Evolutionary conservation across 2,888 invertebrate species (phyloP).

Genomic region (Diogma glabrata): DNA sequence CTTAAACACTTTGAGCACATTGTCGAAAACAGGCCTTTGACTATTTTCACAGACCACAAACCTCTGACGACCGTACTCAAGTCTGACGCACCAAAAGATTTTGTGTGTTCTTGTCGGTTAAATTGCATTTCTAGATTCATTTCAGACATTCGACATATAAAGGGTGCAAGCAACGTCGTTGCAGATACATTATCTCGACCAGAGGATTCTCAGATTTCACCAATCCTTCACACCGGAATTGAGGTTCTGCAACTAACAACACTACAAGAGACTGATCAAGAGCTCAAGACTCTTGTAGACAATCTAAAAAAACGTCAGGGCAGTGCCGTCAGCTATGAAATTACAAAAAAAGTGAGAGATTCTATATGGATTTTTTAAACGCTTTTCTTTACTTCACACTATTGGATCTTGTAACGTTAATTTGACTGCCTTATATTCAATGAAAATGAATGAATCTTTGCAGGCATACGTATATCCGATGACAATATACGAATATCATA

Average conservation of each 20-base stretch:
- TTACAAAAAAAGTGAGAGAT: no score
- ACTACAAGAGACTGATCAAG: not conserved
- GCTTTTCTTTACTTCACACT: no score
- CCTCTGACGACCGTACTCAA: not conserved
- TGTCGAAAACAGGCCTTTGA: not conserved
- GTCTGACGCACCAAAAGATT: no score
- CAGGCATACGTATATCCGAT: no score
- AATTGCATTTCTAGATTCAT: not conserved
- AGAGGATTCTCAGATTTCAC: not conserved
- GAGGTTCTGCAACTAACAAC: not conserved
- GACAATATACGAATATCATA: no score
- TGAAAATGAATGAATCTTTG: no score
- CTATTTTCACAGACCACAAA: not conserved
- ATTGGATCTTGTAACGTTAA: no score
- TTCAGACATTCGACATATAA: not conserved
- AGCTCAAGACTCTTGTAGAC: not conserved
- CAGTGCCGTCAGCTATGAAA: no score
- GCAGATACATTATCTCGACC: not conserved
- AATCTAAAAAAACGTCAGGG: not conserved
- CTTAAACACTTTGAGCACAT: no score
- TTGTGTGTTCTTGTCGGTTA: no score
- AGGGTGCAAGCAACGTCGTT: not conserved
- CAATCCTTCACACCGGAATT: not conserved
- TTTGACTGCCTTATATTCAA: no score
- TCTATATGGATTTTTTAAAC: no score